phyloP scores from a whole-genome alignment of 2,113 vertebrate species.

The Nettapus auritus region DNA sequence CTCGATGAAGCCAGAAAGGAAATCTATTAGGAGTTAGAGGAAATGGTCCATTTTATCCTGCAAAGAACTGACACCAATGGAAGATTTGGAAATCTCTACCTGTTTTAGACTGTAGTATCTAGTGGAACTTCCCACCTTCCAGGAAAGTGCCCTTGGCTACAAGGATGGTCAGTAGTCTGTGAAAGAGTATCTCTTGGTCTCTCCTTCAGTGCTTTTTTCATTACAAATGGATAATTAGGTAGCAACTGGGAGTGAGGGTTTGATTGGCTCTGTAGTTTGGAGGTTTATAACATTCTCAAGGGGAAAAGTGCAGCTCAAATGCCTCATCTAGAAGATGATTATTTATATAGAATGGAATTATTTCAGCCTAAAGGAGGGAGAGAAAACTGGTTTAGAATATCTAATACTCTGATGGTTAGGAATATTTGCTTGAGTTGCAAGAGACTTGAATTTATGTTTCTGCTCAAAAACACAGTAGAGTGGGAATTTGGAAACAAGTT shows the following conservation, averaged over 20 bases:
- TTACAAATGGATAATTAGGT: conserved; percentile 3
- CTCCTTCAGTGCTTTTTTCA: background rate
- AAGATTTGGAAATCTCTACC: background rate
- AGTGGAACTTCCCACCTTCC: background rate
- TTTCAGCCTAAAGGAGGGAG: background rate
- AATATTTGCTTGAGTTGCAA: background rate
- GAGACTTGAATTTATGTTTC: background rate
- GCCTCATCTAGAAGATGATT: background rate
- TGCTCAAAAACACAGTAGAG: background rate
- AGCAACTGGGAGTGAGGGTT: background rate
- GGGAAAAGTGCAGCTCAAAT: background rate
- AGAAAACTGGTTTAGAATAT: background rate
- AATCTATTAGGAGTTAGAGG: background rate
- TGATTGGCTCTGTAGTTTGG: background rate
- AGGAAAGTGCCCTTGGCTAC: background rate
- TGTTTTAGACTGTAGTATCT: background rate
- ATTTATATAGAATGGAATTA: background rate
- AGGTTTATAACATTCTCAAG: background rate
- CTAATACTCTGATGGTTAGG: background rate
- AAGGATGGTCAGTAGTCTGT: background rate
- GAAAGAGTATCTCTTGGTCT: background rate
- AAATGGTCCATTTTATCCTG: background rate
- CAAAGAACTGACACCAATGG: background rate
- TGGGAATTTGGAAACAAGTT: background rate
- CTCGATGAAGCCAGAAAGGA: background rate